These are phyloP conservation scores for Formica aserva DNA, from an alignment of 2,888 invertebrate species.

Conservation along the genomic window DNA sequence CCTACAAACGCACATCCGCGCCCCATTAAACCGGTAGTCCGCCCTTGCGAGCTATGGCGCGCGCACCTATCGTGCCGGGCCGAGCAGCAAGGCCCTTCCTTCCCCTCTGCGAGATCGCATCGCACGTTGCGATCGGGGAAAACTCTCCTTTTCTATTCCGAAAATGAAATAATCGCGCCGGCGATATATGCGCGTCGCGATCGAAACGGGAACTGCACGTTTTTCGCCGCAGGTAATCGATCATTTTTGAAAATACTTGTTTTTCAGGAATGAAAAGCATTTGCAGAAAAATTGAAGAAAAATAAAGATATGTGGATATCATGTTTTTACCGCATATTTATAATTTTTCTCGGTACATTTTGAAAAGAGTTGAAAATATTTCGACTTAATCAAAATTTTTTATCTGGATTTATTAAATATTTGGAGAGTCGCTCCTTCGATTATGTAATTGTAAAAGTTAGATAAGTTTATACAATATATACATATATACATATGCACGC, in stretches of 20 bases:
- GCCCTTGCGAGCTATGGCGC: conserved; percentile 78
- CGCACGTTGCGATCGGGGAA: conserved; percentile 50
- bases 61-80: conserved; percentile 68
- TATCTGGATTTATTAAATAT: not conserved
- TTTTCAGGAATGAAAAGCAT: not conserved
- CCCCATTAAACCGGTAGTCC: conserved; percentile 82
- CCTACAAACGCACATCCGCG: conserved; percentile 83
- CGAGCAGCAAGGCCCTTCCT: conserved; percentile 44
- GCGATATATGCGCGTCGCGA: not conserved
- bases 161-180: conserved; percentile 58
- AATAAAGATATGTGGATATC: not conserved
- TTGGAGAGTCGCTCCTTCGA: not conserved
- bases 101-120: conserved; percentile 55
- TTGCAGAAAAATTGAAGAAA: not conserved
- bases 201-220: not conserved
- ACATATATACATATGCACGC: too few species aligned
- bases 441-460: conserved; percentile 6
- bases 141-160: conserved; percentile 31
- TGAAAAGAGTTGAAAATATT: not conserved
- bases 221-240: not conserved
- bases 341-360: not conserved
- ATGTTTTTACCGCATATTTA: too few species aligned
- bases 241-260: not conserved
- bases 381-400: not conserved
- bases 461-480: not conserved